phyloP scores from a whole-genome alignment of 2,797 vertebrate species.

The Coregonus suidteri region DNA sequence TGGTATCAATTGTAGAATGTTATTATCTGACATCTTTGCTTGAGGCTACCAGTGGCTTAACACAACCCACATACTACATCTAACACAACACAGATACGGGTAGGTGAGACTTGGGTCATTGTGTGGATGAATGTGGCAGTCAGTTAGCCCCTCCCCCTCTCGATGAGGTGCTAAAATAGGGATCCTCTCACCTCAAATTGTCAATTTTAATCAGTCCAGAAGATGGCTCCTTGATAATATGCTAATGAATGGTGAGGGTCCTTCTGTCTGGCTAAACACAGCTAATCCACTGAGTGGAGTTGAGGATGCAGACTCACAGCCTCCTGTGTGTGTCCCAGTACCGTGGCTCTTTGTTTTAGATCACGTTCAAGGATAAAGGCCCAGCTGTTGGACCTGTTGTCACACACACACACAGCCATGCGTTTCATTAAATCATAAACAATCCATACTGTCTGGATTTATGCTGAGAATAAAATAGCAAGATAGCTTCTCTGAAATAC shows the following conservation, averaged over 20 bases:
- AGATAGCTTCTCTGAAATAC: neutral
- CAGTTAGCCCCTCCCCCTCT: constrained; percentile 25
- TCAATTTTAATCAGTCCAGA: neutral
- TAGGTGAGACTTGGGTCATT: neutral
- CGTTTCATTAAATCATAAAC: constrained; percentile 17
- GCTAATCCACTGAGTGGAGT: constrained; percentile 67
- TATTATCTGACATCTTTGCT: neutral
- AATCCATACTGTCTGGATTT: constrained; percentile 13
- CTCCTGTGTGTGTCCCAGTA: constrained; percentile 34
- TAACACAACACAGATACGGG: neutral
- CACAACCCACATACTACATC: neutral
- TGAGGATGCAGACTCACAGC: constrained; percentile 59
- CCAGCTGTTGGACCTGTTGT: constrained; percentile 66
- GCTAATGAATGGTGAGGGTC: constrained; percentile 45
- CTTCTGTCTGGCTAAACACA: constrained; percentile 68
- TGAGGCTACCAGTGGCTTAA: neutral
- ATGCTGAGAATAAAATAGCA: too few species aligned
- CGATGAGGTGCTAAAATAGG: neutral
- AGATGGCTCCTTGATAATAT: constrained; percentile 11
- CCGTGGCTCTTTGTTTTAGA: constrained; percentile 62
- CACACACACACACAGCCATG: constrained; percentile 16
- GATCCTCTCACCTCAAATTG: neutral
- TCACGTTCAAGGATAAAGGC: constrained; percentile 63
- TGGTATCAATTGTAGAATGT: neutral
- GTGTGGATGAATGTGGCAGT: neutral